Conservation (phyloP, 2,888 invertebrate species). For the Muschampia plurimacula region DNA sequence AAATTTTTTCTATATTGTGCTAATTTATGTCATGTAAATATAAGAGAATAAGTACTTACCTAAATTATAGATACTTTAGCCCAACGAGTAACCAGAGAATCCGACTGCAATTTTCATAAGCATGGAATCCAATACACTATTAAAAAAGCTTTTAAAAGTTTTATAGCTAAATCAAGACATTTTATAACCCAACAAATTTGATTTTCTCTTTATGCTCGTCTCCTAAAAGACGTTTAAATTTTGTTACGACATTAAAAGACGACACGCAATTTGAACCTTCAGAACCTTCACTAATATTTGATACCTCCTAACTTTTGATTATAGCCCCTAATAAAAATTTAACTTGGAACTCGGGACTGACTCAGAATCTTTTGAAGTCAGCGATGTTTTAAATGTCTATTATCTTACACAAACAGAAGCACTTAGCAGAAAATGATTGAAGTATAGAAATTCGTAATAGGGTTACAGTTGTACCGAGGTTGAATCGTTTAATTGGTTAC, state of each 20-base stretch:
- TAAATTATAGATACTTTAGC: not conserved
- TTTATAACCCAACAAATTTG: constrained; percentile 36
- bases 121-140: not conserved
- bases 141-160: constrained; percentile 27
- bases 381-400: not conserved
- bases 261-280: constrained; percentile 35
- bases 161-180: constrained; percentile 34
- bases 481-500: no score
- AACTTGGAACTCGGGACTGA: constrained; percentile 16
- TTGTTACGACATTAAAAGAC: constrained; percentile 39
- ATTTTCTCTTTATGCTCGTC: constrained; percentile 37
- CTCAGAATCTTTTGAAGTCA: constrained; percentile 21
- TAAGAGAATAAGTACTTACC: not conserved
- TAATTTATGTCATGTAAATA: not conserved
- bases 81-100: not conserved
- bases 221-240: constrained; percentile 37
- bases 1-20: not conserved
- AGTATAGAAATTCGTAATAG: not conserved
- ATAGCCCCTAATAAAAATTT: constrained; percentile 31
- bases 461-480: not conserved
- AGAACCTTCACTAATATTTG: constrained; percentile 22
- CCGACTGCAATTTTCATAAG: not conserved
- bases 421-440: not conserved
- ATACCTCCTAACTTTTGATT: constrained; percentile 35
- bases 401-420: constrained; percentile 8